Evolutionary conservation across 2,888 invertebrate genomes (phyloP).

Genomic region (Blastobasis lacticolella): DNA sequence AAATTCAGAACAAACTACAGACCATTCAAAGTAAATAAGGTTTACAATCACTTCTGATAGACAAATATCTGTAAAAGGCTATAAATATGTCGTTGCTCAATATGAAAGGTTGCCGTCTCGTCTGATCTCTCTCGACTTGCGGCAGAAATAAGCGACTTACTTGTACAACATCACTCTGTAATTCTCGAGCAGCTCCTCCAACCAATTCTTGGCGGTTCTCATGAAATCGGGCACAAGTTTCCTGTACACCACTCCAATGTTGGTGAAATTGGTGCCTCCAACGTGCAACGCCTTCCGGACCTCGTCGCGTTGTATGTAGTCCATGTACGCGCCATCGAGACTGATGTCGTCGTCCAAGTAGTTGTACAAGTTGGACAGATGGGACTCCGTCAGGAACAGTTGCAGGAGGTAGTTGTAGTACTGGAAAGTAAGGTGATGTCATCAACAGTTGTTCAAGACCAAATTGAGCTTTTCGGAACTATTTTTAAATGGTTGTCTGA

Average conservation of each 20-base stretch:
- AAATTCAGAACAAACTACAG: too few species aligned
- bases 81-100: too few species aligned
- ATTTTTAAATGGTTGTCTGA: too few species aligned
- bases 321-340: constrained; percentile 51
- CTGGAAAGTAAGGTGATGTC: neutral
- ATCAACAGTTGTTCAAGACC: too few species aligned
- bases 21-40: too few species aligned
- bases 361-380: constrained; percentile 65
- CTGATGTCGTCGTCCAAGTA: constrained; percentile 54
- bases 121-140: too few species aligned
- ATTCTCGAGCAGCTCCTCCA: constrained; percentile 69
- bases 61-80: too few species aligned
- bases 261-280: constrained; percentile 65
- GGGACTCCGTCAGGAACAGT: constrained; percentile 56
- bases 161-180: constrained; percentile 76
- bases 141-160: constrained; percentile 36
- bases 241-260: constrained; percentile 64
- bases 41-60: too few species aligned
- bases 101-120: too few species aligned
- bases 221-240: constrained; percentile 70
- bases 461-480: too few species aligned
- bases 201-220: constrained; percentile 73
- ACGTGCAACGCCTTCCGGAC: constrained; percentile 69
- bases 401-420: constrained; percentile 50
- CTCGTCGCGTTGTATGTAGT: constrained; percentile 56